Evolutionary conservation across 1,140 invertebrate genomes (phyloP).

Genomic region (Eueides isabella): DNA sequence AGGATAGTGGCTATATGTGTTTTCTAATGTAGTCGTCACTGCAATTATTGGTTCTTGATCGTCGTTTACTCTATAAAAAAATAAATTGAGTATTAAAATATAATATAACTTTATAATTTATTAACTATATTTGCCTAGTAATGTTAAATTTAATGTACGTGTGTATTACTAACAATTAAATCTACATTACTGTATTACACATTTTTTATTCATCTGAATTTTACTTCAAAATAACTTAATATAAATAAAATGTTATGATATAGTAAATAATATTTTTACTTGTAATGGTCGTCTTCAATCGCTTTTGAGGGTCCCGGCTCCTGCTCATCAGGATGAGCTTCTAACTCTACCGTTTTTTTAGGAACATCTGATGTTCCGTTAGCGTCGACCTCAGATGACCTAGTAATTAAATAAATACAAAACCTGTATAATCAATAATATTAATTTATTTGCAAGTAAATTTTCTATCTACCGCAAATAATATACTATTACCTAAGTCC

Average conservation of each 20-base stretch:
- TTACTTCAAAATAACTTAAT: too few species aligned
- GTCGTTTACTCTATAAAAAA: constrained; percentile 64
- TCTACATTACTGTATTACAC: too few species aligned
- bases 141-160: too few species aligned
- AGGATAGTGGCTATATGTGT: constrained; percentile 80
- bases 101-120: background rate
- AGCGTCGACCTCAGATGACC: constrained; percentile 5
- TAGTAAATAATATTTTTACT: constrained; percentile 47
- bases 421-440: background rate
- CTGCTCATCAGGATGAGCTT: constrained; percentile 23
- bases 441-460: background rate
- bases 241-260: background rate
- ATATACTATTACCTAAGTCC: background rate
- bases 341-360: constrained; percentile 18
- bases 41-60: constrained; percentile 72
- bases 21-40: constrained; percentile 69
- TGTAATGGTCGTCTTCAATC: constrained; percentile 67
- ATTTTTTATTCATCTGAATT: too few species aligned
- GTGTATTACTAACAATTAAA: too few species aligned
- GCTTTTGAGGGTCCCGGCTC: constrained; percentile 61
- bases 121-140: too few species aligned
- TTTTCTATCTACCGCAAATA: background rate
- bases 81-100: constrained; percentile 20
- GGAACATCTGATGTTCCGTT: constrained; percentile 20
- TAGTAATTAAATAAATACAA: background rate